phyloP scores from a whole-genome alignment of 2,113 vertebrate genomes.

The Paratilapia polleni region DNA sequence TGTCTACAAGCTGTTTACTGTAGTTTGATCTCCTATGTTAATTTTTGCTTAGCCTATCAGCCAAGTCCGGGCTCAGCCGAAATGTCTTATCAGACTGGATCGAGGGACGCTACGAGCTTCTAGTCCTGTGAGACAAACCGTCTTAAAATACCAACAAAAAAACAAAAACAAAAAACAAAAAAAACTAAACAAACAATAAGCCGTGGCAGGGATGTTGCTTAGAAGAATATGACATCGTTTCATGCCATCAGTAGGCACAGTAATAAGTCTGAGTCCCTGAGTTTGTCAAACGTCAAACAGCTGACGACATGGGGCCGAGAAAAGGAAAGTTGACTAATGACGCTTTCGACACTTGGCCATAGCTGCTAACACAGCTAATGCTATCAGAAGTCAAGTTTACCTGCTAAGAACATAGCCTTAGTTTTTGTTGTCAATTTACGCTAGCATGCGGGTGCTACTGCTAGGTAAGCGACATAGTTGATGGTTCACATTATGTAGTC shows the following conservation, averaged over 20 bases:
- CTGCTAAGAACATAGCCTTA: neutral
- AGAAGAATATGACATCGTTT: neutral
- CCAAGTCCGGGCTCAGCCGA: conserved; percentile 29
- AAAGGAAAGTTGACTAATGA: conserved; percentile 66
- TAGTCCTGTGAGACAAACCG: neutral
- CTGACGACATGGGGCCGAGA: conserved; percentile 37
- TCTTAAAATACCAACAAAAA: neutral
- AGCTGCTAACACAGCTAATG: conserved; percentile 55
- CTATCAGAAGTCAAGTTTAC: conserved; percentile 10
- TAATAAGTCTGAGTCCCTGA: neutral
- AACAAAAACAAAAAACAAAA: neutral
- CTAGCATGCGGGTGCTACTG: conserved; percentile 4
- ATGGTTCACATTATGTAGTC: neutral
- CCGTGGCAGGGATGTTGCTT: neutral
- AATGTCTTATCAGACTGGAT: conserved; percentile 44
- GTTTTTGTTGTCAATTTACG: neutral
- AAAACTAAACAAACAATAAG: too few relatives aligned
- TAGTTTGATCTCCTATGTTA: neutral
- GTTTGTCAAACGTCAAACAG: conserved; percentile 35
- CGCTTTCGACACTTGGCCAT: conserved; percentile 31
- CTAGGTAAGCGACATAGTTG: neutral
- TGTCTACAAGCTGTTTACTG: neutral
- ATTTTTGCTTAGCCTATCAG: conserved; percentile 5
- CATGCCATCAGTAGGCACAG: neutral
- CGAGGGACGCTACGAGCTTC: conserved; percentile 21